Evolutionary conservation across 64 coral and sea anemone genomes (phyloP).

Genomic region (Dendrophyllia cribrosa): DNA sequence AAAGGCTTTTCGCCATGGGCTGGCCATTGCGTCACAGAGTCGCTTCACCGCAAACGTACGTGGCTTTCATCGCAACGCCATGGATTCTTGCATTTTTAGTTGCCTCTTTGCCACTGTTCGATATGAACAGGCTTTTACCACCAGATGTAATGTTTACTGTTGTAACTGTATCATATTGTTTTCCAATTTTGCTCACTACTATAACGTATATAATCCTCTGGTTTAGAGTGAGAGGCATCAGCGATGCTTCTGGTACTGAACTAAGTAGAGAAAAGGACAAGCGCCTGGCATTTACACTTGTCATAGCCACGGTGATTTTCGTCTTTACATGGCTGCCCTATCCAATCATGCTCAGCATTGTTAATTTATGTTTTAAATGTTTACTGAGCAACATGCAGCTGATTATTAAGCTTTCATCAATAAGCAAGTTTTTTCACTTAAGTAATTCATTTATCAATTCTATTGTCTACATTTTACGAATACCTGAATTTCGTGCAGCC

Average conservation of each 20-base stretch:
- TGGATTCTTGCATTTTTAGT: background rate
- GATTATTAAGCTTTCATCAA: background rate
- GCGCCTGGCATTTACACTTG: background rate
- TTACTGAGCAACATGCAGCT: background rate
- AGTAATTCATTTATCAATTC: background rate
- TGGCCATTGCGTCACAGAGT: background rate
- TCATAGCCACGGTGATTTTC: background rate
- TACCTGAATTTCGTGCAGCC: background rate
- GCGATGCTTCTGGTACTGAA: background rate
- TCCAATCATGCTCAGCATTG: background rate
- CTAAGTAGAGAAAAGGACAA: slow-evolving; percentile 5
- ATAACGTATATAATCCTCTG: background rate
- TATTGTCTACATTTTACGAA: background rate
- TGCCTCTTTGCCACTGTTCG: background rate
- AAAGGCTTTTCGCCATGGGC: background rate
- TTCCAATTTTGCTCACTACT: background rate
- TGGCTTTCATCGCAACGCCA: background rate
- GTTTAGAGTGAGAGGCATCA: background rate
- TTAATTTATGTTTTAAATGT: background rate
- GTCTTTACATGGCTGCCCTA: background rate
- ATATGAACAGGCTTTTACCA: background rate
- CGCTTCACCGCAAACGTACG: background rate
- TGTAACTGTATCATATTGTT: background rate
- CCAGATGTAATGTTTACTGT: background rate
- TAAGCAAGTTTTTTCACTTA: background rate